Percentiles rank a stretch among this genome's conserved stretches.
phyloP scores from a whole-genome alignment of 2,888 invertebrate species.

The Cyclophora albipunctata region DNA sequence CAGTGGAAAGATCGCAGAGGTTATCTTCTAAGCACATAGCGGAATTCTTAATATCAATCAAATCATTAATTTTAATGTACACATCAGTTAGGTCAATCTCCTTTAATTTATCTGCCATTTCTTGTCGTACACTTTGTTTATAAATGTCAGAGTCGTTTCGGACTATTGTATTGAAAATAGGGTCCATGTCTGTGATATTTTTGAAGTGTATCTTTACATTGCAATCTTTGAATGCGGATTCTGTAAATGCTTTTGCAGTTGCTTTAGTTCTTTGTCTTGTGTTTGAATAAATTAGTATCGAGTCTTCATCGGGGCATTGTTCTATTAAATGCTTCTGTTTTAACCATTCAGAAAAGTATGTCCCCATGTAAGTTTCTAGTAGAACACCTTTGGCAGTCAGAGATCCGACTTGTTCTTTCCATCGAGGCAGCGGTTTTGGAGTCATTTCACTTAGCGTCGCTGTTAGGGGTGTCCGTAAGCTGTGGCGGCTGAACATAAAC shows the following conservation, averaged over 20 bases:
- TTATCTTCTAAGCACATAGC: conserved; percentile 32
- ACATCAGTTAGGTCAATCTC: conserved; percentile 28
- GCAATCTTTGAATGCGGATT: conserved; percentile 44
- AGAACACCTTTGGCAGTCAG: conserved; percentile 48
- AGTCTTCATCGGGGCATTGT: conserved; percentile 33
- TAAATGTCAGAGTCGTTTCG: conserved; percentile 30
- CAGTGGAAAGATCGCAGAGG: conserved; percentile 37
- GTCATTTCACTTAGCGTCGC: conserved; percentile 31
- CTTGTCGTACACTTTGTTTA: conserved; percentile 24
- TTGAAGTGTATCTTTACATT: conserved; percentile 33
- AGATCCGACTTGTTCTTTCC: conserved; percentile 32
- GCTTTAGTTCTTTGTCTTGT: conserved; percentile 42
- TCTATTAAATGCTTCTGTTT: conserved; percentile 29
- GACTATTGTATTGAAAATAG: conserved; percentile 40
- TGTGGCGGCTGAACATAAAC: conserved; percentile 50
- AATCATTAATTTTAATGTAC: conserved; percentile 34
- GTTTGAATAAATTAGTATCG: conserved; percentile 46
- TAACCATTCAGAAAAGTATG: conserved; percentile 48
- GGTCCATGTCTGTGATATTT: conserved; percentile 32
- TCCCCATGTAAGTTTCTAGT: conserved; percentile 50
- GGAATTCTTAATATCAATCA: conserved; percentile 42
- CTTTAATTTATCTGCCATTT: conserved; percentile 39
- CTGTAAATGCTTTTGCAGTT: conserved; percentile 43
- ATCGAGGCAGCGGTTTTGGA: conserved; percentile 38
- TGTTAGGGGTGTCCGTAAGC: conserved; percentile 45